phyloP scores from a whole-genome alignment of 2,113 vertebrate genomes.

The Hypanus sabinus region DNA sequence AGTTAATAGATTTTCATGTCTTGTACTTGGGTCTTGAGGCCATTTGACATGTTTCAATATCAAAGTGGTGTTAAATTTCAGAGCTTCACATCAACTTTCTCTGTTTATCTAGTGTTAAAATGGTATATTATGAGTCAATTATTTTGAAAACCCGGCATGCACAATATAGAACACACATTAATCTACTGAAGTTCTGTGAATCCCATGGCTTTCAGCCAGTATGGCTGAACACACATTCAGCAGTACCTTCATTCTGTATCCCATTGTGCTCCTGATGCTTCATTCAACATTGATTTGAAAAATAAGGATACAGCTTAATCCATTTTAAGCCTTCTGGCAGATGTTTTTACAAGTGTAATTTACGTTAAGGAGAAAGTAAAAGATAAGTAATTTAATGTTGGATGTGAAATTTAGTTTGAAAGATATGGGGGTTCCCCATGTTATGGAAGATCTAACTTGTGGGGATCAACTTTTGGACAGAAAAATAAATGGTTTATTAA shows the following conservation, averaged over 20 bases:
- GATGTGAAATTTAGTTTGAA: not conserved
- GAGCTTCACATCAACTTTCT: not conserved
- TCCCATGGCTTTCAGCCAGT: not conserved
- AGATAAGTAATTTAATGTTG: not conserved
- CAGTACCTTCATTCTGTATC: not conserved
- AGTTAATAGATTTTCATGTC: conserved; percentile 15
- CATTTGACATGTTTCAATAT: not conserved
- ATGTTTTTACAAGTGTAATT: not conserved
- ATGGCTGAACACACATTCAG: not conserved
- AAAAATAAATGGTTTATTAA: not conserved
- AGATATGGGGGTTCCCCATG: too few species aligned
- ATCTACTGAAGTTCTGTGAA: not conserved
- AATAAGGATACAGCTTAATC: not conserved
- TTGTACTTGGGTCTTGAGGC: not conserved
- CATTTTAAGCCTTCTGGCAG: not conserved
- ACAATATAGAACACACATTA: not conserved
- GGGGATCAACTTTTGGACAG: not conserved
- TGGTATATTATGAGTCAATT: not conserved
- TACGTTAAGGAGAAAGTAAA: not conserved
- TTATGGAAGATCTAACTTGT: too few species aligned
- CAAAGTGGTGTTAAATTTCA: conserved; percentile 12
- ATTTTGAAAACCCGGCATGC: not conserved
- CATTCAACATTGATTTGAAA: not conserved
- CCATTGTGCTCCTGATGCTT: not conserved
- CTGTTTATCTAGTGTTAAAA: not conserved